phyloP scores from a whole-genome alignment of 2,797 vertebrate species.

The Xenopus petersii region DNA sequence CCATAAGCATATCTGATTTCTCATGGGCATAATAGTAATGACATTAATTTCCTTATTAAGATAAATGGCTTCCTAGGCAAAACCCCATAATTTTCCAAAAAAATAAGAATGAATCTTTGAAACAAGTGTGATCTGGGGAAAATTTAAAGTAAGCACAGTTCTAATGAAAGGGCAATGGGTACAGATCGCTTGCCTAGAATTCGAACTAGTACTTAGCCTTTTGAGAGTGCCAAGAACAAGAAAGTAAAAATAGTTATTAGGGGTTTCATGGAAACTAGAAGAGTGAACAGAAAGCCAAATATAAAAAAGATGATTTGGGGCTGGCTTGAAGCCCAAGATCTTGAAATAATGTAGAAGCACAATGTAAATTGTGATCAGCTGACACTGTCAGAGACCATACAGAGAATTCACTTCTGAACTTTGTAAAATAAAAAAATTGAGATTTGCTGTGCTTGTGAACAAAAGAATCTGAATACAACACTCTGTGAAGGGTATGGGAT shows the following conservation, averaged over 20 bases:
- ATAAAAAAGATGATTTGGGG: slow-evolving; percentile 56
- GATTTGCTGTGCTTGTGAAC: no score
- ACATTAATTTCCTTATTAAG: slow-evolving; percentile 8
- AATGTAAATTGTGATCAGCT: slow-evolving; percentile 44
- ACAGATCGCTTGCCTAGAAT: slow-evolving; percentile 58
- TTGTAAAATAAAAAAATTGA: no score
- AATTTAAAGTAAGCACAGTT: slow-evolving; percentile 25
- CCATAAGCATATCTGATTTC: not conserved
- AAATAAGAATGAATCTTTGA: slow-evolving; percentile 5
- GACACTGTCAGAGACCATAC: slow-evolving; percentile 25
- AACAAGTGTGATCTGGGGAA: slow-evolving; percentile 49
- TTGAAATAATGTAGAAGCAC: slow-evolving; percentile 56
- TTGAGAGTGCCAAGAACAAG: slow-evolving; percentile 63
- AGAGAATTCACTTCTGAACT: slow-evolving; percentile 15
- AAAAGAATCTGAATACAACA: no score
- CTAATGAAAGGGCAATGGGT: slow-evolving; percentile 45
- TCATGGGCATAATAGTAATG: not conserved
- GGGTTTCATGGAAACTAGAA: slow-evolving; percentile 65
- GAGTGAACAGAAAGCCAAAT: slow-evolving; percentile 61
- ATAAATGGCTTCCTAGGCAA: slow-evolving; percentile 4
- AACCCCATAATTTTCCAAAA: not conserved
- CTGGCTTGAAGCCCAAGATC: slow-evolving; percentile 52
- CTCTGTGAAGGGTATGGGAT: no score
- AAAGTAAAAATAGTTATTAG: slow-evolving; percentile 67
- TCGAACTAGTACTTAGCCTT: slow-evolving; percentile 64